Evolutionary conservation across 1,140 invertebrate species (phyloP).

Genomic region (Fopius arisanus): DNA sequence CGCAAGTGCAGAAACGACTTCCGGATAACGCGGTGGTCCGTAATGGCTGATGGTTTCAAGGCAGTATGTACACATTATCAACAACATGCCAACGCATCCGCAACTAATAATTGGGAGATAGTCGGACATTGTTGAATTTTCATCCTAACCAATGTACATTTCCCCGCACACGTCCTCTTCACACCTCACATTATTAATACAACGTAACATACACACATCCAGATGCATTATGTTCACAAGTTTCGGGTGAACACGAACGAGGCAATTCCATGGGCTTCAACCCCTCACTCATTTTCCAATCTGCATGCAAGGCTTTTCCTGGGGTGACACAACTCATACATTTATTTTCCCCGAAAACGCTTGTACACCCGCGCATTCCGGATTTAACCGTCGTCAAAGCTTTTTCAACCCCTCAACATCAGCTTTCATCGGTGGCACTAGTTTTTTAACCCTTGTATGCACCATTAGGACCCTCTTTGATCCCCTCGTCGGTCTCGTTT

Average conservation of each 20-base stretch:
- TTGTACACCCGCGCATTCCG: background rate
- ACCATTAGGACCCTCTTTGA: background rate
- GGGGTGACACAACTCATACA: background rate
- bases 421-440: background rate
- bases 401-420: background rate
- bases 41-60: background rate
- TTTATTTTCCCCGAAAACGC: background rate
- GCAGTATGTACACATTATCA: background rate
- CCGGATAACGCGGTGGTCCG: background rate
- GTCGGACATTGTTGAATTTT: slow-evolving; percentile 7
- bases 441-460: background rate
- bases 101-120: slow-evolving; percentile 21
- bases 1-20: background rate
- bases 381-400: background rate
- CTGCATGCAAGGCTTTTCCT: background rate
- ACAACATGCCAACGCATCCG: slow-evolving; percentile 11
- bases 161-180: background rate
- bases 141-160: background rate
- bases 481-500: background rate
- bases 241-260: background rate
- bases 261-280: background rate
- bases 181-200: background rate
- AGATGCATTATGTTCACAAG: background rate
- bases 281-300: background rate
- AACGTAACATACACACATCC: background rate